Evolutionary conservation across 2,797 vertebrate species (phyloP).

Genomic region (Mionectes olivaceus): DNA sequence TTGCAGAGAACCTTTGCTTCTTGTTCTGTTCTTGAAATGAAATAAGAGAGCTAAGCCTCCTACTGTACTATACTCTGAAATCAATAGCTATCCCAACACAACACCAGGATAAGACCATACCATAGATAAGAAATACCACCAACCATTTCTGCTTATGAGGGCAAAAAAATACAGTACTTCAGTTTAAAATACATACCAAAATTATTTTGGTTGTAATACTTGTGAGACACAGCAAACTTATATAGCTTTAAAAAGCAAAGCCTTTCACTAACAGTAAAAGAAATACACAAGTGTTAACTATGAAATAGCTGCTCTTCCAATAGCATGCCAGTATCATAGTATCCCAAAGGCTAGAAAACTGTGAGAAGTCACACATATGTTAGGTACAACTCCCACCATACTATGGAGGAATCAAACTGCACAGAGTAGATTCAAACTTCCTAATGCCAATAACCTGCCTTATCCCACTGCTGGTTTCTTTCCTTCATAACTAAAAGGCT

Average conservation of each 20-base stretch:
- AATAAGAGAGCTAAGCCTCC: not conserved
- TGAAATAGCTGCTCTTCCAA: not conserved
- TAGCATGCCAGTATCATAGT: not conserved
- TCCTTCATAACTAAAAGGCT: not conserved
- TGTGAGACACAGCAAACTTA: not conserved
- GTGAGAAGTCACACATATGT: not conserved
- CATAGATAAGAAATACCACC: not conserved
- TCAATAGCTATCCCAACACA: not conserved
- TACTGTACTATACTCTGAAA: not conserved
- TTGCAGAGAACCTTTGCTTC: not conserved
- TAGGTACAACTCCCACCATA: not conserved
- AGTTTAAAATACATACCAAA: not conserved
- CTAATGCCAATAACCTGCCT: not conserved
- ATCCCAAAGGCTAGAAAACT: not conserved
- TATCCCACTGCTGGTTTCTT: not conserved
- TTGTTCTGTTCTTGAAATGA: not conserved
- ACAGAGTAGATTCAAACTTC: not conserved
- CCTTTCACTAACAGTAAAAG: not conserved
- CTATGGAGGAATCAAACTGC: not conserved
- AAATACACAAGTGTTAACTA: not conserved
- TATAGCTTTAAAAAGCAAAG: not conserved
- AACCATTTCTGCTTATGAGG: not conserved
- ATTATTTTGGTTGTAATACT: not conserved
- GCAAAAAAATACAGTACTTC: not conserved
- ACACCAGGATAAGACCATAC: not conserved